phyloP scores from a whole-genome alignment of 2,797 vertebrate genomes.

The Dromococcyx pavoninus region DNA sequence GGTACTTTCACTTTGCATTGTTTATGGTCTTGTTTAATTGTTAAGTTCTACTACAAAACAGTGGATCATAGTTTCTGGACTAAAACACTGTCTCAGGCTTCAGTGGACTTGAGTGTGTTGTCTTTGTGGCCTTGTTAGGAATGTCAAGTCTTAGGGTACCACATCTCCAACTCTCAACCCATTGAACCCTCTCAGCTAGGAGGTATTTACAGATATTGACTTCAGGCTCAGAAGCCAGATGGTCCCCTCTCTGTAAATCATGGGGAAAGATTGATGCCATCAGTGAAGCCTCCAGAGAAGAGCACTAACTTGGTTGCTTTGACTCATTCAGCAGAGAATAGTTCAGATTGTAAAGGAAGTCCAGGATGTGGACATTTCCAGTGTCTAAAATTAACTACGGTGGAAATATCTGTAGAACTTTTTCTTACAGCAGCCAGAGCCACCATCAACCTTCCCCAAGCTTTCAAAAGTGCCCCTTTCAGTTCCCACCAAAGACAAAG shows the following conservation, averaged over 20 bases:
- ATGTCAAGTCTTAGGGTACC: not conserved
- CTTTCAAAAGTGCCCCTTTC: not conserved
- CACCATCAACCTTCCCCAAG: not conserved
- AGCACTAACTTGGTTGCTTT: not conserved
- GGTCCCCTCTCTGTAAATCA: not conserved
- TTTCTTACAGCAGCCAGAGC: not conserved
- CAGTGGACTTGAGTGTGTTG: not conserved
- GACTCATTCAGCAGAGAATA: not conserved
- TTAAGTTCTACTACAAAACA: not conserved
- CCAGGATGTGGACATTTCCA: not conserved
- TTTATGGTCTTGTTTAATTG: not conserved
- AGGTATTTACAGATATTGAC: not conserved
- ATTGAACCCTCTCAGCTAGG: not conserved
- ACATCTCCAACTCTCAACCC: not conserved
- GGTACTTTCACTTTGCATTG: not conserved
- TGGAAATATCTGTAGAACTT: not conserved
- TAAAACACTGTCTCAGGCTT: not conserved
- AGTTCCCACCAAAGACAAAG: not conserved
- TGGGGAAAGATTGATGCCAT: not conserved
- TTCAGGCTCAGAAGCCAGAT: fast-evolving
- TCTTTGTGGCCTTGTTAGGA: not conserved
- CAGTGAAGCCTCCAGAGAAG: not conserved
- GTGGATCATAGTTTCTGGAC: not conserved
- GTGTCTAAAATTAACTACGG: not conserved
- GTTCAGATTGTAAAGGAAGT: not conserved